phyloP scores from a whole-genome alignment of 2,888 invertebrate genomes.

The Caradrina clavipalpis region DNA sequence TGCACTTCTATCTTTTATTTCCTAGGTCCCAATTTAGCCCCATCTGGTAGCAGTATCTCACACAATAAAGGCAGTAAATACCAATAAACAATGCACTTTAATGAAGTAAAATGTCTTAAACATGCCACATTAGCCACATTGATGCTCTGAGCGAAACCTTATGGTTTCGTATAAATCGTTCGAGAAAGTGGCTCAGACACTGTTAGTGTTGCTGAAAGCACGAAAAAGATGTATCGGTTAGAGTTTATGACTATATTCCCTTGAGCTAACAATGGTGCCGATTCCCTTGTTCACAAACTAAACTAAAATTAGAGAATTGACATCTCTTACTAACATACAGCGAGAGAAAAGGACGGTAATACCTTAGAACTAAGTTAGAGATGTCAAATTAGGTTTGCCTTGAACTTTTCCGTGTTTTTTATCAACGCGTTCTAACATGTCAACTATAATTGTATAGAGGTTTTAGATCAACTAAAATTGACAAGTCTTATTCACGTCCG shows the following conservation, averaged over 20 bases:
- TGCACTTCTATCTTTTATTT: slow-evolving; percentile 10
- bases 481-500: too few relatives aligned
- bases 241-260: slow-evolving; percentile 36
- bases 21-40: slow-evolving; percentile 52
- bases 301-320: too few relatives aligned
- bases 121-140: slow-evolving; percentile 70
- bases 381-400: too few relatives aligned
- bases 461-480: too few relatives aligned
- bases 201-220: slow-evolving; percentile 31
- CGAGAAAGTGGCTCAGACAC: slow-evolving; percentile 51
- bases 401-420: too few relatives aligned
- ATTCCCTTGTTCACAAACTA: too few relatives aligned
- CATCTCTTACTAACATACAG: too few relatives aligned
- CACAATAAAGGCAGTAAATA: slow-evolving; percentile 59
- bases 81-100: slow-evolving; percentile 61
- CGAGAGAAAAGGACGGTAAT: too few relatives aligned
- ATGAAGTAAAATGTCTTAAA: slow-evolving; percentile 66
- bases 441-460: too few relatives aligned
- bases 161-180: slow-evolving; percentile 56
- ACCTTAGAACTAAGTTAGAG: too few relatives aligned
- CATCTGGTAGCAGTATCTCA: slow-evolving; percentile 49
- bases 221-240: slow-evolving; percentile 44
- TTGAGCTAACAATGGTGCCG: slow-evolving; percentile 1
- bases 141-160: slow-evolving; percentile 64
- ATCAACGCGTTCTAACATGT: too few relatives aligned